Conservation (phyloP, 2,113 vertebrate genomes). For the Poecile atricapillus region DNA sequence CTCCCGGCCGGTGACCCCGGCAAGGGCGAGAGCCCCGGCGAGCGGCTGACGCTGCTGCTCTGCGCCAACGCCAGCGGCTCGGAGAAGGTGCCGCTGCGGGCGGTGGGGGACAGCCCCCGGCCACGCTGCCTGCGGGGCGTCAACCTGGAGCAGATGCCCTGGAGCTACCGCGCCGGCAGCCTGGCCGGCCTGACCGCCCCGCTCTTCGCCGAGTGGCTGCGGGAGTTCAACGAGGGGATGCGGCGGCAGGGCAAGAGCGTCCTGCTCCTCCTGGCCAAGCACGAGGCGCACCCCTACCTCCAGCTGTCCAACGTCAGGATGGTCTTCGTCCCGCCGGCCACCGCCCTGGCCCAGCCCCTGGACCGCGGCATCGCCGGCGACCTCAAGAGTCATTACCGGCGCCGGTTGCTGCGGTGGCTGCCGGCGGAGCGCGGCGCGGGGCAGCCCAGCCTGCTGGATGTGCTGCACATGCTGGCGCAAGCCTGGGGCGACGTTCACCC, state of each 20-base stretch:
- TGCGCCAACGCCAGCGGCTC: conserved; percentile 41
- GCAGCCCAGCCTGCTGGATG: conserved; percentile 14
- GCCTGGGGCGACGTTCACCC: conserved; percentile 28
- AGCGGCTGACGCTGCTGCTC: conserved; percentile 19
- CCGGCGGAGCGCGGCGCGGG: background rate
- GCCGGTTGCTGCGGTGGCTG: conserved; percentile 46
- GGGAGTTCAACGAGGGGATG: conserved; percentile 1
- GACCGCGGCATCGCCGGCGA: background rate
- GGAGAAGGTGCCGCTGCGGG: background rate
- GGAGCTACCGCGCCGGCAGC: background rate
- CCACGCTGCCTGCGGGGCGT: background rate
- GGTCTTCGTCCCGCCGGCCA: background rate
- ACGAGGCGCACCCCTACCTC: background rate
- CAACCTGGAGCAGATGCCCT: background rate
- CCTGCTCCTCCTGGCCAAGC: background rate
- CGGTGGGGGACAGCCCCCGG: background rate
- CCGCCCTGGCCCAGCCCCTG: background rate
- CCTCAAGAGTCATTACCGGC: conserved; percentile 39
- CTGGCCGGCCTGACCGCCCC: background rate
- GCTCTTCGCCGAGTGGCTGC: conserved; percentile 34
- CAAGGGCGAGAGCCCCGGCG: background rate
- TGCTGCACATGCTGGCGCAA: conserved; percentile 8
- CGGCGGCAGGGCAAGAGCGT: background rate
- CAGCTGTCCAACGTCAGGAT: conserved; percentile 23
- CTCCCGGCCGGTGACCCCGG: background rate